These are phyloP conservation scores for Aix galericulata DNA, from an alignment of 2,113 vertebrate species.

Conservation along the genomic window DNA sequence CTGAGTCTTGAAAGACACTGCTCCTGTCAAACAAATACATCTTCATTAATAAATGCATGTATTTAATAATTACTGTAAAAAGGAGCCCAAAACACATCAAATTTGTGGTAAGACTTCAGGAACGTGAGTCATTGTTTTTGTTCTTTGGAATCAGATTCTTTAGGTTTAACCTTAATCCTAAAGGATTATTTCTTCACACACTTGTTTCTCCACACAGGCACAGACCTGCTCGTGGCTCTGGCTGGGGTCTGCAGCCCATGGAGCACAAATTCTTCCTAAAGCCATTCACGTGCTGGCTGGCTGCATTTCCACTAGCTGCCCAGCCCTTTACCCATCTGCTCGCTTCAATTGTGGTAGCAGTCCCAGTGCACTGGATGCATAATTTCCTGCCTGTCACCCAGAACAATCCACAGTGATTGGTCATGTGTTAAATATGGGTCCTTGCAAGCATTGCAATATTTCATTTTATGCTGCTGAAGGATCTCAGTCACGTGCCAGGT, in stretches of 20 bases:
- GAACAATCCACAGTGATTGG: neutral
- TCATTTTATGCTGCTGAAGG: neutral
- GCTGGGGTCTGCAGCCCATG: too few species aligned
- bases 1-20: neutral
- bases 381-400: neutral
- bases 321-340: neutral
- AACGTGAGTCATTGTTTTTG: neutral
- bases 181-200: neutral
- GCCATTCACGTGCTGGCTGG: fast-evolving
- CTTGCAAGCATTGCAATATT: neutral
- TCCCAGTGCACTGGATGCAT: neutral
- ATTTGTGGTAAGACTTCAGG: neutral
- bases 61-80: neutral
- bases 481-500: neutral
- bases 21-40: neutral
- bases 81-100: neutral
- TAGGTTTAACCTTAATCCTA: neutral
- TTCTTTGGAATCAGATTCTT: neutral
- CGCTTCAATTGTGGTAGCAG: neutral
- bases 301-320: neutral
- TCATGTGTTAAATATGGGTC: neutral
- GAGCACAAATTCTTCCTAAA: neutral
- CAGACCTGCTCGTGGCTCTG: neutral
- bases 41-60: neutral
- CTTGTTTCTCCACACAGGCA: neutral